Conservation (phyloP, 2,888 invertebrate genomes). For the Plebejus argus region DNA sequence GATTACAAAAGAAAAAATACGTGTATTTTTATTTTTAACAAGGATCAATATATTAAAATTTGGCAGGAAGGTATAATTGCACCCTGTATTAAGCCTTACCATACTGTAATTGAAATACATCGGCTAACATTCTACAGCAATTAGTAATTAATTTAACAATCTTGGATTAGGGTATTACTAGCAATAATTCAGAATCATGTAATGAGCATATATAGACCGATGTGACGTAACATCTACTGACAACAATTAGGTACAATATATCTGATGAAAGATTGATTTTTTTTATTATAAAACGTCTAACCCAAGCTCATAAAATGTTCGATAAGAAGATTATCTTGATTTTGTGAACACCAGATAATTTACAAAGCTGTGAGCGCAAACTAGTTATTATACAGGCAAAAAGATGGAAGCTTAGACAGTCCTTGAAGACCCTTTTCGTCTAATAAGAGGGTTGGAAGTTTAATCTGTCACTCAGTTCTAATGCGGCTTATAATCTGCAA, state of each 20-base stretch:
- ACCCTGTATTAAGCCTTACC: too few relatives aligned
- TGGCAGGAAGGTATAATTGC: too few relatives aligned
- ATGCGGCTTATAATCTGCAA: constrained; percentile 23
- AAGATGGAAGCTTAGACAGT: constrained; percentile 16
- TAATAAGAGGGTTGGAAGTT: constrained; percentile 32
- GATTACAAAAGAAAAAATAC: too few relatives aligned
- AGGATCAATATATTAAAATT: too few relatives aligned
- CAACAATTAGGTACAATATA: neutral
- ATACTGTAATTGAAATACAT: neutral
- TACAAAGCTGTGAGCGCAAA: neutral
- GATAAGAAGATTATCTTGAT: neutral
- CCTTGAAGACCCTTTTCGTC: constrained; percentile 29
- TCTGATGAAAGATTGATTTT: neutral
- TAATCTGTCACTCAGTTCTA: constrained; percentile 30
- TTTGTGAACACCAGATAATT: neutral
- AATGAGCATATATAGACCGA: neutral
- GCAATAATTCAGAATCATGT: neutral
- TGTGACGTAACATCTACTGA: neutral
- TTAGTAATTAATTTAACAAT: constrained; percentile 23
- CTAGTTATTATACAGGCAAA: constrained; percentile 6
- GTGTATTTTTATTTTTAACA: too few relatives aligned
- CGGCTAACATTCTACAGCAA: neutral
- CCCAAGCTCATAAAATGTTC: neutral
- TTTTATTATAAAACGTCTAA: neutral
- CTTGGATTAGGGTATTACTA: constrained; percentile 6